phyloP scores from a whole-genome alignment of 2,888 invertebrate genomes.

The Aphodius granarius region DNA sequence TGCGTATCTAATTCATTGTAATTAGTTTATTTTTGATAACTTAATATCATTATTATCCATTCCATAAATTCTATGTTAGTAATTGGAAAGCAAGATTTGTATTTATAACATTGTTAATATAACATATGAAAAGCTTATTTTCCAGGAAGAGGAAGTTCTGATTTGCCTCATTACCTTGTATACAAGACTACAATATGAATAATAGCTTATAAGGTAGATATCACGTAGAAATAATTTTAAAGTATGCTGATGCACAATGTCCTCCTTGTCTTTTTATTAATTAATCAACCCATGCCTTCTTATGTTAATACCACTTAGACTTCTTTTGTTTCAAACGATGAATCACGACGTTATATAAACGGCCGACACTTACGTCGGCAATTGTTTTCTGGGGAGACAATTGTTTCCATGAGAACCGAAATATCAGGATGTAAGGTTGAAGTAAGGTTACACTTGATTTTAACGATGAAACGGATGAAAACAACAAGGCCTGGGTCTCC shows the following conservation, averaged over 20 bases:
- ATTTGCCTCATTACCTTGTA: too few species aligned
- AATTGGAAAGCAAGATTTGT: neutral
- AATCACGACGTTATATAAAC: constrained; percentile 40
- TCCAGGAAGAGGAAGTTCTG: too few species aligned
- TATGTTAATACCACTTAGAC: constrained; percentile 32
- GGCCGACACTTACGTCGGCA: constrained; percentile 30
- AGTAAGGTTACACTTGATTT: constrained; percentile 15
- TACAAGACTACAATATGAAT: too few species aligned
- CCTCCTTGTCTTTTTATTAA: neutral
- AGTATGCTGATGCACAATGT: too few species aligned
- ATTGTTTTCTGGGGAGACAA: constrained; percentile 5
- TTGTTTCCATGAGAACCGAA: constrained; percentile 15
- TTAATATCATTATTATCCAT: neutral
- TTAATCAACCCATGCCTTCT: neutral
- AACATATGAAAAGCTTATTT: too few species aligned
- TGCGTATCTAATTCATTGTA: neutral
- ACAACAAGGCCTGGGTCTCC: neutral
- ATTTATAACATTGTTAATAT: too few species aligned
- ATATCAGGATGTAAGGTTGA: constrained; percentile 10
- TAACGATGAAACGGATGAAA: neutral
- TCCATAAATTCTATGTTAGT: neutral
- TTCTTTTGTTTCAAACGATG: constrained; percentile 37
- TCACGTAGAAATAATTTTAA: too few species aligned
- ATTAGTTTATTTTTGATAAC: neutral
- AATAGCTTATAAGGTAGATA: neutral